phyloP scores from a whole-genome alignment of 2,888 invertebrate species.

The Troides aeacus region DNA sequence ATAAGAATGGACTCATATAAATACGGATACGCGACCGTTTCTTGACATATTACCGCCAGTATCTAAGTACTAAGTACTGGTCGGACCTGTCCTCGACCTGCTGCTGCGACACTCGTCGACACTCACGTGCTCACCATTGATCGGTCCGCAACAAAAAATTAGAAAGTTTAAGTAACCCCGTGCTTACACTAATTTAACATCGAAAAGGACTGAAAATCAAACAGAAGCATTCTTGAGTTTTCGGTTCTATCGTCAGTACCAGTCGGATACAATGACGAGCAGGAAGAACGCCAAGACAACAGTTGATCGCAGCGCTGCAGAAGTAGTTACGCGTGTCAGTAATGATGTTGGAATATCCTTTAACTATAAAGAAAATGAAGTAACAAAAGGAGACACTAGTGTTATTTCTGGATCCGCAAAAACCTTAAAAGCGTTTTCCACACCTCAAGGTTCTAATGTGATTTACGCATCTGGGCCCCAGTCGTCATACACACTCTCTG shows the following conservation, averaged over 20 bases:
- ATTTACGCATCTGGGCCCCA: background rate
- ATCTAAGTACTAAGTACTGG: slow-evolving; percentile 17
- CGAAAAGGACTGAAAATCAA: too few species aligned
- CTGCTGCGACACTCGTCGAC: too few species aligned
- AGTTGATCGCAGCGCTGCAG: background rate
- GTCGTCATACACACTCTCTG: background rate
- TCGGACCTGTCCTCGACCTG: slow-evolving; percentile 18
- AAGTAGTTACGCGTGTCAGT: background rate
- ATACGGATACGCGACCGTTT: background rate
- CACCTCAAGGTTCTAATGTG: background rate
- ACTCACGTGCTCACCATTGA: too few species aligned
- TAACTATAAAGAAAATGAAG: background rate
- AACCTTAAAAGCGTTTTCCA: background rate
- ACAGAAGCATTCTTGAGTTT: too few species aligned
- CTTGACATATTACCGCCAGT: slow-evolving; percentile 21
- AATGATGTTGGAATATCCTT: background rate
- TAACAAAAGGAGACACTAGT: background rate
- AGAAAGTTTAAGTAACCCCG: too few species aligned
- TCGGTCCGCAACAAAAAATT: too few species aligned
- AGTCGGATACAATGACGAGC: slow-evolving; percentile 15
- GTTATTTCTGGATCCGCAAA: background rate
- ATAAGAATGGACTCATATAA: background rate
- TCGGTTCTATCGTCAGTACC: background rate
- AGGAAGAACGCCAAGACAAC: slow-evolving; percentile 23
- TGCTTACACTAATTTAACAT: too few species aligned